Evolutionary conservation across 2,888 invertebrate genomes (phyloP).

Genomic region (Dasysyrphus albostriatus): DNA sequence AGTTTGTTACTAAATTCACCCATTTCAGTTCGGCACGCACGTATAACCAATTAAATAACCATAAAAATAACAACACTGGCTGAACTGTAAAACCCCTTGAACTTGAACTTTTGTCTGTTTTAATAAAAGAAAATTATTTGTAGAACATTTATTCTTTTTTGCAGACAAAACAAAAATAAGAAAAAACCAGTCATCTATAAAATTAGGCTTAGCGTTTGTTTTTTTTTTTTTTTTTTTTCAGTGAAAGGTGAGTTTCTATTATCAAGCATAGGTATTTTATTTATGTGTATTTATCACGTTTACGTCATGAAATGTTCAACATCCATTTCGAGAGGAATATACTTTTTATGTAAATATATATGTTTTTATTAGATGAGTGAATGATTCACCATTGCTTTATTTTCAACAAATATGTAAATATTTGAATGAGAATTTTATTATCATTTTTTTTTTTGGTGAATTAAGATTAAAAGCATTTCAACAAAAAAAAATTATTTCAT

Average conservation of each 20-base stretch:
- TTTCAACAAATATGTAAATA: not conserved
- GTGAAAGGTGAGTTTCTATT: constrained; percentile 29
- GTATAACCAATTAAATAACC: constrained; percentile 26
- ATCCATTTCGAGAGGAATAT: not conserved
- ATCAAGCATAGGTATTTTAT: not conserved
- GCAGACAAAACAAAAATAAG: constrained; percentile 11
- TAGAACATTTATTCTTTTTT: not conserved
- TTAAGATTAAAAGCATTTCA: not conserved
- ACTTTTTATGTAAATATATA: not conserved
- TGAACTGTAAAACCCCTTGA: constrained; percentile 23
- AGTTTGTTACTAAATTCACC: not conserved
- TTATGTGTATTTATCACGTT: not conserved
- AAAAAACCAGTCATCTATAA: constrained; percentile 19
- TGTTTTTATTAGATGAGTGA: not conserved
- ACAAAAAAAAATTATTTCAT: not conserved
- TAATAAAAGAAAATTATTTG: constrained; percentile 3
- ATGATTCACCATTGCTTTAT: not conserved
- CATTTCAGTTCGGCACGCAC: constrained; percentile 18
- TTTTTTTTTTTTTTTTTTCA: not conserved
- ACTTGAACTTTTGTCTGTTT: constrained; percentile 28
- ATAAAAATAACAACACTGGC: constrained; percentile 2
- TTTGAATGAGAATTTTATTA: not conserved
- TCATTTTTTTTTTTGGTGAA: not conserved
- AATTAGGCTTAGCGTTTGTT: constrained; percentile 1
- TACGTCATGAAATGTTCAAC: constrained; percentile 8